A percentile compares a stretch with the other conserved stretches of the same genome.
Evolutionary conservation across 37 sponge, comb jelly and placozoan species (phyloP).

Genomic region (Chondrosia reniformis): DNA sequence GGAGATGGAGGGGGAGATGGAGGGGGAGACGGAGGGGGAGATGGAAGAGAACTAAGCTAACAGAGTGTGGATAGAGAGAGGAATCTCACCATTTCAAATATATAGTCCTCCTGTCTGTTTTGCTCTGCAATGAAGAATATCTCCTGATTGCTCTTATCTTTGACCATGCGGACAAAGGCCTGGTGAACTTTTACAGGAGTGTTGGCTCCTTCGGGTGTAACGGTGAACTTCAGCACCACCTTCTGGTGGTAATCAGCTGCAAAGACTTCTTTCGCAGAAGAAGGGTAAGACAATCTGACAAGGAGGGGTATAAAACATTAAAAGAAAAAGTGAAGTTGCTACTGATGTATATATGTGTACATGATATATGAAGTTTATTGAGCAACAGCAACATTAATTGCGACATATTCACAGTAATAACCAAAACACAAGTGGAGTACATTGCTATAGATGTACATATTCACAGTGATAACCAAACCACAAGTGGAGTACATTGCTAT

Average conservation of each 20-base stretch:
- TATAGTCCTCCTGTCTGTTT: constrained; percentile 22
- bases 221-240: constrained; percentile 51
- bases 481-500: no score
- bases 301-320: not conserved
- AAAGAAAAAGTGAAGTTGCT: not conserved
- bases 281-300: constrained; percentile 51
- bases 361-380: no score
- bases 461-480: no score
- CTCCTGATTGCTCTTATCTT: constrained; percentile 33
- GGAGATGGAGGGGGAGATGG: no score
- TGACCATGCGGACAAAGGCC: constrained; percentile 74
- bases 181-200: constrained; percentile 50
- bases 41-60: no score
- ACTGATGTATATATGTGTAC: not conserved
- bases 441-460: no score
- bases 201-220: constrained; percentile 16
- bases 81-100: constrained; percentile 33
- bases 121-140: constrained; percentile 79
- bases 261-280: constrained; percentile 26
- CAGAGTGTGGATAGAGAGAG: no score
- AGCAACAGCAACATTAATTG: no score
- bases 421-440: no score
- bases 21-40: no score
- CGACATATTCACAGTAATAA: no score
- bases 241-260: constrained; percentile 74